Conservation (phyloP, 1,140 invertebrate species). For the Sitobion miscanthi region DNA sequence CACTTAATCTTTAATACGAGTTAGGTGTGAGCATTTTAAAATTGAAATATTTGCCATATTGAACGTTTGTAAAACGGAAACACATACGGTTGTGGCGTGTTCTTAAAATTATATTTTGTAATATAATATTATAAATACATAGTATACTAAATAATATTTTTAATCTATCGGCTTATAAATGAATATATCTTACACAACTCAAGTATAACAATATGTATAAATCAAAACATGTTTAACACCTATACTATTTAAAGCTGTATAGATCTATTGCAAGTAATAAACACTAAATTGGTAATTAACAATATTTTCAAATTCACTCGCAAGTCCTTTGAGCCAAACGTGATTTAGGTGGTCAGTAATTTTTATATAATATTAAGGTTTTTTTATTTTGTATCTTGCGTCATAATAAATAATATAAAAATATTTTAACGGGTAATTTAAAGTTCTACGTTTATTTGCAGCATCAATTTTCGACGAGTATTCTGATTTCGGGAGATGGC, state of each 20-base stretch:
- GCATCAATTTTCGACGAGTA: not conserved
- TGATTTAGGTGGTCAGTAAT: not conserved
- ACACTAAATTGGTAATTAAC: not conserved
- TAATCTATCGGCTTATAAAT: not conserved
- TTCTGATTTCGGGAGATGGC: not conserved
- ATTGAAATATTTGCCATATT: not conserved
- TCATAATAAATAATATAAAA: not conserved
- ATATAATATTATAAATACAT: too few relatives aligned
- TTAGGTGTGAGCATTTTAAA: not conserved
- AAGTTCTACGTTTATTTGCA: not conserved
- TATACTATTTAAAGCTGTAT: too few relatives aligned
- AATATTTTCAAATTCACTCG: not conserved
- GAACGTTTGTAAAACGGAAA: not conserved
- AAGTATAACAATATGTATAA: not conserved
- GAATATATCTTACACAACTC: not conserved
- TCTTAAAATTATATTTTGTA: not conserved
- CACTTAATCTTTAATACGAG: not conserved
- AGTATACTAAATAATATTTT: not conserved
- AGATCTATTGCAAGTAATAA: not conserved
- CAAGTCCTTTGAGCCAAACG: not conserved
- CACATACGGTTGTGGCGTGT: not conserved
- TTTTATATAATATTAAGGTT: not conserved
- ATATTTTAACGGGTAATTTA: not conserved
- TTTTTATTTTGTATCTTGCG: too few relatives aligned
- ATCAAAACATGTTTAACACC: too few relatives aligned